Conservation (phyloP, 2,888 invertebrate species). For the Dasypolia templi region DNA sequence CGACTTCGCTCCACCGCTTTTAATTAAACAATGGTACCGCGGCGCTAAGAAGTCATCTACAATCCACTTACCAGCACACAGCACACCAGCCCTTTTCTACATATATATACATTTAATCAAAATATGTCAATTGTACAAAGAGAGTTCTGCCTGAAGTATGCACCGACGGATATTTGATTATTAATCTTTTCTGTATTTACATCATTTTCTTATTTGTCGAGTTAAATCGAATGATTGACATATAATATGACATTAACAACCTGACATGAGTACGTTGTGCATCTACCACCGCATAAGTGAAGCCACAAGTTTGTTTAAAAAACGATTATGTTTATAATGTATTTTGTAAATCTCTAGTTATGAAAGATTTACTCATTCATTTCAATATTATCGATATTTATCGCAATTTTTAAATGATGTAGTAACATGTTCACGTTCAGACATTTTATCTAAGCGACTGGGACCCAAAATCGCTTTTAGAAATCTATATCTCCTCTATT, state of each 20-base stretch:
- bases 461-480: constrained; percentile 1
- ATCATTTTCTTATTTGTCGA: constrained; percentile 20
- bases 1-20: constrained; percentile 75
- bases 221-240: constrained; percentile 44
- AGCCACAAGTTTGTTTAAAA: background rate
- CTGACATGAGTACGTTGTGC: background rate
- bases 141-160: constrained; percentile 19
- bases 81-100: constrained; percentile 55
- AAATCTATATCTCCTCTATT: constrained; percentile 5
- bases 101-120: constrained; percentile 60
- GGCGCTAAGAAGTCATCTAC: constrained; percentile 71
- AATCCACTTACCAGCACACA: constrained; percentile 67
- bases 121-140: constrained; percentile 45
- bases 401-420: constrained; percentile 3
- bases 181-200: constrained; percentile 26
- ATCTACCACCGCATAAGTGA: background rate
- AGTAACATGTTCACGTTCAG: background rate
- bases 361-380: background rate
- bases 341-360: background rate
- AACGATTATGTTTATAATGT: background rate
- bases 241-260: too few relatives aligned
- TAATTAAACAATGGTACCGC: constrained; percentile 77
- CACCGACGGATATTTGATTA: constrained; percentile 24
- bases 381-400: too few relatives aligned
- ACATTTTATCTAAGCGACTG: background rate